Evolutionary conservation across 1,140 invertebrate species (phyloP), one percentile per base, ranked within the genome.

Genomic region (Danaus plexippus): DNA sequence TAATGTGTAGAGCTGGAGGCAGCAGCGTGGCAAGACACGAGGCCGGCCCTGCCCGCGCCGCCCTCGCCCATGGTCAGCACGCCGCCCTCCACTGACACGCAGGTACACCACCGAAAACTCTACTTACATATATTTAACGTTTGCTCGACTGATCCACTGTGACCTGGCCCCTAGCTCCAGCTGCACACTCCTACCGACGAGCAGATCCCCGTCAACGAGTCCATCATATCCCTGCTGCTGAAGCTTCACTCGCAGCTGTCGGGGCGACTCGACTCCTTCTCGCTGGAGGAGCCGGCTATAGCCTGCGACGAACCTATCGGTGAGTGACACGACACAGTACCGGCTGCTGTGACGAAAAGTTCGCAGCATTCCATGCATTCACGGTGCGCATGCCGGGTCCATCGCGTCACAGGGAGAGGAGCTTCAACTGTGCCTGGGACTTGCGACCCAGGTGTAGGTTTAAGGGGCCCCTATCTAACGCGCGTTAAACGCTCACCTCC

Each of bases 191-290:
- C 69, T 11, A 75, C 84, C 22, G 87, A 89, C 47, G 89, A 90
- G 11, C 85, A 89, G 48, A 88, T 93, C 0, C 88, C 91, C 54
- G 89, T 95, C 11, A 94, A 96, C 67, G 97, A 98, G 81, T 97
- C 95, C 58, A 95, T 98, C 52, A 92, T 98, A 61, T 96, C 96
- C 0, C 87, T 98, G 43, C 86, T 99, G 15, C 87, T 98, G 9
- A 97, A 96, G 80, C 88, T 98, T n/a, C 96, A 98, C 83, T 95
- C 95, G 0, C 96, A 98, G 77, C 85, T 98, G 10, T 94, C 94
- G 0, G 94, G 94, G 5, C 88, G 91, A 43, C 90, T 94, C 7
- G 94, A 97, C 73, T 96, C 94, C 62, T 97, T 88, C 71, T 81
- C 87, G 59, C 64, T 89, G 49, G 83, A 88, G 40, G 82, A 88